Evolutionary conservation across 2,113 vertebrate genomes (phyloP).

Genomic region (Ammodytes dubius): DNA sequence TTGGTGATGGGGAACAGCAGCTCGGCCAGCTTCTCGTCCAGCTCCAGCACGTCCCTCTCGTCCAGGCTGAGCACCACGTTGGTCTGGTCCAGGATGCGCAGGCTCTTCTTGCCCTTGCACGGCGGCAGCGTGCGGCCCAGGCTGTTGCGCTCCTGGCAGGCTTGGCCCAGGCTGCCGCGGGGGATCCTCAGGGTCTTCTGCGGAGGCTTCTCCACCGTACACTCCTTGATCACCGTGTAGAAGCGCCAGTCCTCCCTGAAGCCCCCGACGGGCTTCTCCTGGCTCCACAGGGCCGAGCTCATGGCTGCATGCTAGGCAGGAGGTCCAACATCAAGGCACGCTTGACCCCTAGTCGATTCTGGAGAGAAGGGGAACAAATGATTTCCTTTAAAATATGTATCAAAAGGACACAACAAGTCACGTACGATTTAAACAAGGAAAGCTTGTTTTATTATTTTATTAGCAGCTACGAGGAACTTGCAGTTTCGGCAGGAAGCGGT

Average conservation of each 20-base stretch:
- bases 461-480: too few relatives aligned
- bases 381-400: not conserved
- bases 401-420: not conserved
- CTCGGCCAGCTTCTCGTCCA: slow-evolving; percentile 94
- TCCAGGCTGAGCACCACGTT: slow-evolving; percentile 93
- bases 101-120: slow-evolving; percentile 94
- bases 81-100: slow-evolving; percentile 95
- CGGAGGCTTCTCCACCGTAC: slow-evolving; percentile 92
- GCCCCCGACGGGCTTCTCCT: slow-evolving; percentile 93
- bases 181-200: slow-evolving; percentile 94
- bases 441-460: not conserved
- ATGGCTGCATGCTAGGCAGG: slow-evolving; percentile 87
- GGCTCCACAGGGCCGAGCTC: slow-evolving; percentile 96
- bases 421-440: not conserved
- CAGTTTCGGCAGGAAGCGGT: too few relatives aligned
- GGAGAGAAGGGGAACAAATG: not conserved
- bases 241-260: slow-evolving; percentile 96
- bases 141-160: slow-evolving; percentile 92
- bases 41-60: slow-evolving; percentile 93
- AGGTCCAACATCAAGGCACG: slow-evolving; percentile 72
- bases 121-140: slow-evolving; percentile 91
- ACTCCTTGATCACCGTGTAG: slow-evolving; percentile 95
- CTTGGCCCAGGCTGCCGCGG: slow-evolving; percentile 95
- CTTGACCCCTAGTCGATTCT: slow-evolving; percentile 62
- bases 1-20: slow-evolving; percentile 97